Conservation (phyloP, 1,140 invertebrate species). For the Drosophila kurseongensis region DNA sequence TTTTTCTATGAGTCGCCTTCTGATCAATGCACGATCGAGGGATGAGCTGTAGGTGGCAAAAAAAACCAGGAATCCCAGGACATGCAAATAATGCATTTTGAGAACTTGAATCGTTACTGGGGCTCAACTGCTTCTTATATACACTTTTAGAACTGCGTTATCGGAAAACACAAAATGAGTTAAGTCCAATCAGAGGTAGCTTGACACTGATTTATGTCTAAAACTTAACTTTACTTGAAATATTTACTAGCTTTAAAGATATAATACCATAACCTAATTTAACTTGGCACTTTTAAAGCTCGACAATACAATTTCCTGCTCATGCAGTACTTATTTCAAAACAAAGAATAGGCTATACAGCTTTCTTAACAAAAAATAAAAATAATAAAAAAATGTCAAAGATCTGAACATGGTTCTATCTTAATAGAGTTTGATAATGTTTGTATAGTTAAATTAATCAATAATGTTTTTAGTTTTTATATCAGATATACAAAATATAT, state of each 20-base stretch:
- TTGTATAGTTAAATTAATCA: too few species aligned
- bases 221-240: too few species aligned
- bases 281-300: not conserved
- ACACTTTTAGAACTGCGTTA: not conserved
- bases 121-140: not conserved
- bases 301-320: not conserved
- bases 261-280: not conserved
- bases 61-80: not conserved
- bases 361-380: too few species aligned
- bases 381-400: too few species aligned
- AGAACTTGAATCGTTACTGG: not conserved
- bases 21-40: not conserved
- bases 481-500: too few species aligned
- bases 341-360: too few species aligned
- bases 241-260: not conserved
- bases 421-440: too few species aligned
- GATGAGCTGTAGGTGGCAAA: not conserved
- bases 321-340: too few species aligned
- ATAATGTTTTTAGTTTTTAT: too few species aligned
- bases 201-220: conserved; percentile 1
- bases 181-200: not conserved
- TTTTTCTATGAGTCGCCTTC: too few species aligned
- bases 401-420: too few species aligned
- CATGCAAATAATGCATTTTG: not conserved
- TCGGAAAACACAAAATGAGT: not conserved